Conservation (phyloP, 2,797 vertebrate genomes). For the Clarias laeviceps region DNA sequence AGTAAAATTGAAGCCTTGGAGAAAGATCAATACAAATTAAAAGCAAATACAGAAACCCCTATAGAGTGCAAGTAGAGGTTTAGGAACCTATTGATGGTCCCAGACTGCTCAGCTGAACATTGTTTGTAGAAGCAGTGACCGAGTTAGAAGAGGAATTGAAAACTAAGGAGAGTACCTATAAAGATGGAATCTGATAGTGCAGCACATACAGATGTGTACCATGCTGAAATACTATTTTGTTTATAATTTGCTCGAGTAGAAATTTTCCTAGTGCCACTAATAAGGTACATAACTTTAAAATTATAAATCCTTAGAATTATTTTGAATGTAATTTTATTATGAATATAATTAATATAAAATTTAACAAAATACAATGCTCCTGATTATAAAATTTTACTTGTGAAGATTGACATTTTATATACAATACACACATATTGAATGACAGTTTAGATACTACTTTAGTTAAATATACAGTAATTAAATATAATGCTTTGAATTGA, state of each 20-base stretch:
- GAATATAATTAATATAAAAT: too few species aligned
- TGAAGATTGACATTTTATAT: not conserved
- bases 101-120: constrained; percentile 59
- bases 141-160: constrained; percentile 54
- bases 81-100: constrained; percentile 71
- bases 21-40: constrained; percentile 87
- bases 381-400: not conserved
- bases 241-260: not conserved
- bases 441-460: not conserved
- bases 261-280: not conserved
- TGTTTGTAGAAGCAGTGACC: constrained; percentile 65
- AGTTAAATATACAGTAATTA: not conserved
- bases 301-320: not conserved
- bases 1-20: constrained; percentile 76
- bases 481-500: too few species aligned
- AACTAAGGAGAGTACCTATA: constrained; percentile 51
- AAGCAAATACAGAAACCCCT: constrained; percentile 82
- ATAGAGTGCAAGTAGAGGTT: constrained; percentile 57
- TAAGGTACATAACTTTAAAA: not conserved
- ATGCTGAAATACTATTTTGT: not conserved
- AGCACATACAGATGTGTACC: not conserved
- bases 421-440: not conserved
- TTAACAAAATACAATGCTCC: not conserved
- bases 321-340: too few species aligned
- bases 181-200: not conserved